Percentiles rank a stretch among this genome's conserved stretches.
phyloP scores from a whole-genome alignment of 2,888 invertebrate genomes.

The Dione juno region DNA sequence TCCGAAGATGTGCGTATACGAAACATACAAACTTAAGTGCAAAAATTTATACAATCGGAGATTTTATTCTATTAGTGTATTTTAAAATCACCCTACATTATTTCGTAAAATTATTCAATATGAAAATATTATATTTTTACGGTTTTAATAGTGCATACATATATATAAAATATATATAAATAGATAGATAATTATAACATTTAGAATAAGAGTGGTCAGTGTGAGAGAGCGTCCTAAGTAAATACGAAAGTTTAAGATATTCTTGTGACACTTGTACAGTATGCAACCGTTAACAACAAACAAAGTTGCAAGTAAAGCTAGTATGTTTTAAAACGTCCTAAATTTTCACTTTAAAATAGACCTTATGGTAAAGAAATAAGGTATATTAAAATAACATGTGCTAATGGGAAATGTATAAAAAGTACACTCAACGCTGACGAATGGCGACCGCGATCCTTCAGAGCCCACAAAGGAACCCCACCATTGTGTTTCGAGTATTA shows the following conservation, averaged over 20 bases:
- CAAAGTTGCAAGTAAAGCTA: conserved; percentile 37
- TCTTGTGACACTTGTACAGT: conserved; percentile 43
- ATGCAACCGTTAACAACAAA: conserved; percentile 21
- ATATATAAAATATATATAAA: neutral
- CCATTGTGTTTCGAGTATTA: conserved; percentile 66
- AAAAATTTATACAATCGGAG: too few species aligned
- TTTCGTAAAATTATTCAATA: too few species aligned
- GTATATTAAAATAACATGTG: conserved; percentile 20
- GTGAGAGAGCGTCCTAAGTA: neutral
- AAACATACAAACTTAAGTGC: too few species aligned
- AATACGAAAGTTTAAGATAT: conserved; percentile 20
- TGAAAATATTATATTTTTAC: too few species aligned
- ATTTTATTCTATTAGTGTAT: too few species aligned
- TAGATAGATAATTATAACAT: neutral
- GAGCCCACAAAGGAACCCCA: conserved; percentile 57
- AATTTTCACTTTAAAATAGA: neutral
- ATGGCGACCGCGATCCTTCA: conserved; percentile 56
- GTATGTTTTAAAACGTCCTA: conserved; percentile 32
- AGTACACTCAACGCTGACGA: conserved; percentile 50
- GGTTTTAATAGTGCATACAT: too few species aligned
- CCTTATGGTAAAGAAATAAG: conserved; percentile 28
- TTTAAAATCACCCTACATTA: too few species aligned
- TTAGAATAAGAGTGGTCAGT: neutral
- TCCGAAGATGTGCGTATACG: too few species aligned
- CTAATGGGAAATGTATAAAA: conserved; percentile 46